Base-by-base conservation (phyloP, 2,113 vertebrate genomes). In the Silurus glanis region DNA sequence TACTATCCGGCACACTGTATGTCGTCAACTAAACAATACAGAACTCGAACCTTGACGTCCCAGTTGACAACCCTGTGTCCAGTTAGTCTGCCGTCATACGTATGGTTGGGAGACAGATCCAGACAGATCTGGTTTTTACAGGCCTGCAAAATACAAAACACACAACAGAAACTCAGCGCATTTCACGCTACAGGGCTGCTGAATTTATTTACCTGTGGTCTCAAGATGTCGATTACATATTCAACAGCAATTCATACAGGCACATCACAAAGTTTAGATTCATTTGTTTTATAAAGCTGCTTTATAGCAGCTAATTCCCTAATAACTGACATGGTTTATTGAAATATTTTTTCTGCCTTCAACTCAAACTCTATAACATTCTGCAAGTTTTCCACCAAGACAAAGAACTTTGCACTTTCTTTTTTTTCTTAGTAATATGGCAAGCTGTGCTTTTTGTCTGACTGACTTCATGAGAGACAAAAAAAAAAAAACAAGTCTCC, bases 81-180 rank as follows among this genome's bases (percentile, higher is more conserved):
- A 0, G 98, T 99, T 88, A 99, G 94, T 78, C 98, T 96, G 86
- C 98, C 98, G 0, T 99, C 97, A 81, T 98, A 95, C 23, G 92
- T 78, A 0, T 96, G 97, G 90, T 95, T 95, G 17, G 97, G 96
- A 17, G 98, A 97, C 61, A 99, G 95, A 90, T 99, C 98, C 92
- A 97, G 89, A 90, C 98, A 99, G 92, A 98, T 98, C 91, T 99
- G 98, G 90, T 93, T 97, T 93, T 96, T 97, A 90, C 97, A 99
- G 82, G 98, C 98, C 98, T 99, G 85, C 13, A 87, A 72, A 51
- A 83, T 0, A 89, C 78, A 76, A 69, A 23, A 25, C 71, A 85
- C 58, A 85, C 10, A 84, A 84, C 37, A 47, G 6, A 5, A 9
- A 76, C 23, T 76, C 9, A 51, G 23, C 23, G 19, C 5, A 1